Evolutionary conservation across 2,888 invertebrate species (phyloP).

Genomic region (Polymixis flavicincta): DNA sequence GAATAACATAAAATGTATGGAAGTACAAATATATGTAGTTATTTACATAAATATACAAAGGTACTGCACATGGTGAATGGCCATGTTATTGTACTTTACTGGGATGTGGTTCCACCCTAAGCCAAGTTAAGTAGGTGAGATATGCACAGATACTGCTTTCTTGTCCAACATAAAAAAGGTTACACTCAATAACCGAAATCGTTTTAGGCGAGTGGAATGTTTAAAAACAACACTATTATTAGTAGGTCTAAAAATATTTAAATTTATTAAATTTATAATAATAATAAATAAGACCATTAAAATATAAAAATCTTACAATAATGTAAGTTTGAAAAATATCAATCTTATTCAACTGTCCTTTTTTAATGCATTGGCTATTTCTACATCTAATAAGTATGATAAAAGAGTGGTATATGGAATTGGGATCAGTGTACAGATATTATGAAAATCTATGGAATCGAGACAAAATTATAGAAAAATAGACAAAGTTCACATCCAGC

Average conservation of each 20-base stretch:
- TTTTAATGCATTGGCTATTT: constrained; percentile 11
- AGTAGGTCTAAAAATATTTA: constrained; percentile 10
- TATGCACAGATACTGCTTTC: constrained; percentile 13
- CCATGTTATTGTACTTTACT: constrained; percentile 47
- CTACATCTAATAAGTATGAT: background rate
- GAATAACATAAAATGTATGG: constrained; percentile 33
- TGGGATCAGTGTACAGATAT: constrained; percentile 1
- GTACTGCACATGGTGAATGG: constrained; percentile 39
- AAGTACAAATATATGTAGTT: constrained; percentile 58
- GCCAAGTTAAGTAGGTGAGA: background rate
- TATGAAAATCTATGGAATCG: constrained; percentile 1
- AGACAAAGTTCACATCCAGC: background rate
- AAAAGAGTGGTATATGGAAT: background rate
- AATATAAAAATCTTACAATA: constrained; percentile 26
- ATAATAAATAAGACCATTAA: constrained; percentile 31
- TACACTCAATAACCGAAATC: background rate
- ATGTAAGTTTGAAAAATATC: constrained; percentile 17
- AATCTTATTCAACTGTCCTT: constrained; percentile 19
- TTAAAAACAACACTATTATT: constrained; percentile 25
- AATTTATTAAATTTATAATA: constrained; percentile 24
- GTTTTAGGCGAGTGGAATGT: constrained; percentile 51
- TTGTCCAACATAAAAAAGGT: background rate
- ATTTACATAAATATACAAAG: constrained; percentile 68
- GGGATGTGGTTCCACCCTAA: background rate
- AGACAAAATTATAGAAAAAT: background rate